Evolutionary conservation across 1,140 invertebrate genomes (phyloP).

Genomic region (Brachionus paranguensis): DNA sequence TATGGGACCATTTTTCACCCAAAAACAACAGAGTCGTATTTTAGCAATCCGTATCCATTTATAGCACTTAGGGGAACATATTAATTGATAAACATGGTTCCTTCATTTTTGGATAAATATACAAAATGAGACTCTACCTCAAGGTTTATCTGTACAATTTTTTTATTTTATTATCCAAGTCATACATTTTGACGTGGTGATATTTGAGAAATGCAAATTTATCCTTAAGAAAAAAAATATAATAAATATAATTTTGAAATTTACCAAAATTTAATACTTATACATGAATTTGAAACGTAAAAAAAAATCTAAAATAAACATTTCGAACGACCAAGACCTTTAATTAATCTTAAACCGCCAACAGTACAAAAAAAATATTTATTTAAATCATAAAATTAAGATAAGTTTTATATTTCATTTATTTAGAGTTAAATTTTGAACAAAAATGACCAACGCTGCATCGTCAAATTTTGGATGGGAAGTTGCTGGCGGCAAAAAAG

Average conservation of each 20-base stretch:
- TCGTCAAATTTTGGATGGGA: not conserved
- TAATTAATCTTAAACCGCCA: conserved; percentile 8
- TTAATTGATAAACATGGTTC: too few species aligned
- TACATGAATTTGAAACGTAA: not conserved
- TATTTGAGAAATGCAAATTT: not conserved
- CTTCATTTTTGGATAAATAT: too few species aligned
- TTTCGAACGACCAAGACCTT: conserved; percentile 19
- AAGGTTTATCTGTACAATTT: too few species aligned
- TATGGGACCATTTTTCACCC: too few species aligned
- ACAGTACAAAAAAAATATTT: not conserved
- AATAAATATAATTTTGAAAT: not conserved
- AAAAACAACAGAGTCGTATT: too few species aligned
- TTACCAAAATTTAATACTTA: not conserved
- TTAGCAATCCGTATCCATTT: too few species aligned
- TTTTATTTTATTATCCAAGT: not conserved
- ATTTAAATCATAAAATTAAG: not conserved
- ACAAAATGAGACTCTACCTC: too few species aligned
- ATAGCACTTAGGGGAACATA: too few species aligned
- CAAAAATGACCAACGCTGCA: not conserved
- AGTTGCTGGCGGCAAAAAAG: conserved; percentile 16
- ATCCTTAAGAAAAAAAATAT: not conserved
- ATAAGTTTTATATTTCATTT: not conserved
- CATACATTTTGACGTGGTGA: not conserved
- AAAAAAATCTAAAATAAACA: not conserved
- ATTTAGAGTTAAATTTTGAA: not conserved